A percentile compares a stretch with the other conserved stretches of the same genome.
Conservation (phyloP, 2,888 invertebrate genomes). For the Pherbina coryleti region DNA sequence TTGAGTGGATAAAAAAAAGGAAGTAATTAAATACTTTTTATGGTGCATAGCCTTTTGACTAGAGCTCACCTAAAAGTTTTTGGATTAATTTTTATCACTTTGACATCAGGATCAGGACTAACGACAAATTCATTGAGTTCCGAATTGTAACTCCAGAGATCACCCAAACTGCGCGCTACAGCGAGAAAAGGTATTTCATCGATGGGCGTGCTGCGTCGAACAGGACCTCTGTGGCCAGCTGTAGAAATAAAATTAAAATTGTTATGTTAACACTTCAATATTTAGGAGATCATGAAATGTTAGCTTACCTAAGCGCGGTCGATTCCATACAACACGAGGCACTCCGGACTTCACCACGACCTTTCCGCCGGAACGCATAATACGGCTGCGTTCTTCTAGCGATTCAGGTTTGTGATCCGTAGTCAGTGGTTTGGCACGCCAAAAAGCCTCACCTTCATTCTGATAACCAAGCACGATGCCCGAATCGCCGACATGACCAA, state of each 20-base stretch:
- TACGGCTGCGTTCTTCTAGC: slow-evolving; percentile 84
- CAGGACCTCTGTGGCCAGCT: slow-evolving; percentile 77
- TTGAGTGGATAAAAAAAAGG: slow-evolving; percentile 39
- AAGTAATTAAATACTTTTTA: neutral
- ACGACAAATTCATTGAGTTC: slow-evolving; percentile 92
- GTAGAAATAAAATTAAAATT: neutral
- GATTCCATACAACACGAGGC: slow-evolving; percentile 96
- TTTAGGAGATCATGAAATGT: slow-evolving; percentile 25
- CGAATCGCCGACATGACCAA: slow-evolving; percentile 99
- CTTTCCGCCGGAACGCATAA: slow-evolving; percentile 84
- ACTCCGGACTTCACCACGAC: slow-evolving; percentile 85
- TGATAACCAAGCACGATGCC: slow-evolving; percentile 91
- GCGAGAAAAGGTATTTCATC: slow-evolving; percentile 97
- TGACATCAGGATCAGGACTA: slow-evolving; percentile 97
- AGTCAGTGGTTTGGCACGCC: slow-evolving; percentile 87
- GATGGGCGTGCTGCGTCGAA: slow-evolving; percentile 88
- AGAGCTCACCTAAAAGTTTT: slow-evolving; percentile 74
- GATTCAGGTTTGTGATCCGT: slow-evolving; percentile 97
- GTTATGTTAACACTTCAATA: neutral
- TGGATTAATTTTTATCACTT: slow-evolving; percentile 85
- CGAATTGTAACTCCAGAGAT: slow-evolving; percentile 97
- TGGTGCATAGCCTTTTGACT: neutral
- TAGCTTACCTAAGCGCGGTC: slow-evolving; percentile 80
- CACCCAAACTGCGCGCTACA: slow-evolving; percentile 95
- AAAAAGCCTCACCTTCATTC: slow-evolving; percentile 77